Evolutionary conservation across 2,113 vertebrate genomes (phyloP).

Genomic region (Megaceryle torquata): DNA sequence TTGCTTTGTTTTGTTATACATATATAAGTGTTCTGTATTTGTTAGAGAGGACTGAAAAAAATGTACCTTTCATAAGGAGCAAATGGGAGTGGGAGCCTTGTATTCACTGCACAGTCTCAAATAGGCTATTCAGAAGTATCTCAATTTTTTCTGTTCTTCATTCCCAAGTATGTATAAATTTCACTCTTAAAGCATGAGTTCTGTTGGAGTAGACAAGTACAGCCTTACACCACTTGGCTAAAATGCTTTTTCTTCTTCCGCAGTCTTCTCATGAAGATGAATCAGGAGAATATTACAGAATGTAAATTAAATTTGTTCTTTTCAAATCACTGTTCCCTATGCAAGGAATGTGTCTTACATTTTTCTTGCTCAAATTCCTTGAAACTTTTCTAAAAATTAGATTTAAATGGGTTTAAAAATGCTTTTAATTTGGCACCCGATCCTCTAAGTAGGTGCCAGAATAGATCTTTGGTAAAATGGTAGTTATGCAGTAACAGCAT

Average conservation of each 20-base stretch:
- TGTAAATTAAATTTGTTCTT: background rate
- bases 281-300: background rate
- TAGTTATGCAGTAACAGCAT: background rate
- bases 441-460: background rate
- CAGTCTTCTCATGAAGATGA: background rate
- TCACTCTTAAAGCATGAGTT: background rate
- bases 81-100: background rate
- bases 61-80: background rate
- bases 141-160: background rate
- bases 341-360: background rate
- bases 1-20: background rate
- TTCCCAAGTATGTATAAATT: background rate
- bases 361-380: background rate
- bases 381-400: background rate
- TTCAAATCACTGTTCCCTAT: background rate
- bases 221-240: background rate
- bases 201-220: background rate
- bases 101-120: background rate
- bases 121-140: background rate
- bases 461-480: background rate
- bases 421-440: background rate
- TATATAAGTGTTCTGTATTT: background rate
- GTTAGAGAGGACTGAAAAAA: background rate
- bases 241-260: background rate
- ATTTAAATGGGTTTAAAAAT: background rate